Evolutionary conservation across 23 tunicate genomes (phyloP).

Genomic region (Pegea sp.): DNA sequence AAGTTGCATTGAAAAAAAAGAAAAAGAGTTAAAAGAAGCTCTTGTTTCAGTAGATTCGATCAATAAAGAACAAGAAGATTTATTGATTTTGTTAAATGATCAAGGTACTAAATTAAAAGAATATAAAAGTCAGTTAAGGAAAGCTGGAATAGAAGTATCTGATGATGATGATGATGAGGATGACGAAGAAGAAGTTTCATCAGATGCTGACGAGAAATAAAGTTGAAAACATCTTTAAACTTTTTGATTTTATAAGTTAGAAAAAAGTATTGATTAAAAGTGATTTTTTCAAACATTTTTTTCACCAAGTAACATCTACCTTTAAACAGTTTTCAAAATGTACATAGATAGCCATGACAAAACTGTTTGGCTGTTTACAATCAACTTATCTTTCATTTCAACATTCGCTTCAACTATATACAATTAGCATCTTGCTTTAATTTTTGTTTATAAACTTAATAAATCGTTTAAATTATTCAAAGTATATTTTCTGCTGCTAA

Average conservation of each 20-base stretch:
- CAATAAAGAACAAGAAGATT: constrained; percentile 81
- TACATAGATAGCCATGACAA: too few relatives aligned
- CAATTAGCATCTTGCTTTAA: too few relatives aligned
- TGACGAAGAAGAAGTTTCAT: not conserved
- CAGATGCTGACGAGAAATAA: not conserved
- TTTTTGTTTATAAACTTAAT: too few relatives aligned
- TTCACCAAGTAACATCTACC: too few relatives aligned
- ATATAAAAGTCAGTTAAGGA: constrained; percentile 24
- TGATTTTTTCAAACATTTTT: too few relatives aligned
- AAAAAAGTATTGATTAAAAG: not conserved
- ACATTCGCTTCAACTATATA: too few relatives aligned
- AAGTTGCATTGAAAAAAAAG: not conserved
- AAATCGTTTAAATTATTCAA: too few relatives aligned
- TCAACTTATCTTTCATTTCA: too few relatives aligned
- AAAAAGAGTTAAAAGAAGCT: constrained; percentile 1
- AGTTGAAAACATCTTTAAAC: not conserved
- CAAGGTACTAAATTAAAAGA: constrained; percentile 37
- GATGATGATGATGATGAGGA: not conserved
- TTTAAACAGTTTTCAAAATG: too few relatives aligned
- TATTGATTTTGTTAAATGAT: constrained; percentile 52
- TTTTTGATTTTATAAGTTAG: not conserved
- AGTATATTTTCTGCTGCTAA: too few relatives aligned
- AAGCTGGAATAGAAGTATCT: constrained; percentile 23
- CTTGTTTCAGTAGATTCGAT: constrained; percentile 1
- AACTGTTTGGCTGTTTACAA: too few relatives aligned